A percentile compares a stretch with the other conserved stretches of the same genome.
phyloP scores from a whole-genome alignment of 2,113 vertebrate genomes.

The Megaleporinus macrocephalus region DNA sequence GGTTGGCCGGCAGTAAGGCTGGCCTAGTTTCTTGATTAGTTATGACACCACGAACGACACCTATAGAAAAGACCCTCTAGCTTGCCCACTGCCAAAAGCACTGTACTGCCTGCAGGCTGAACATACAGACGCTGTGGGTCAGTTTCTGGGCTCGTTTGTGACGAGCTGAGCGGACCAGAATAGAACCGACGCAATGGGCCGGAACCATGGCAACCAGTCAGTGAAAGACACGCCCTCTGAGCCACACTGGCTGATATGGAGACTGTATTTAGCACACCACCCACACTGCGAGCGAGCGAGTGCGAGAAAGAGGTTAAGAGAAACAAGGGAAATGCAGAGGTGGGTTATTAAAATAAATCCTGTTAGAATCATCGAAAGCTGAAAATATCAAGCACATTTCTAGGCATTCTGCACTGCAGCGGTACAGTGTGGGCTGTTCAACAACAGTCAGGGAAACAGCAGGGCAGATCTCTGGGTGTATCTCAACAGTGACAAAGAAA shows the following conservation, averaged over 20 bases:
- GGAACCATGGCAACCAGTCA: constrained; percentile 21
- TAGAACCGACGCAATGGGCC: constrained; percentile 26
- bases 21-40: not conserved
- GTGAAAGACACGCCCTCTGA: not conserved
- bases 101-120: not conserved
- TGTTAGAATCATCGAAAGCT: constrained; percentile 18
- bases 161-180: constrained; percentile 28
- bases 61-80: not conserved
- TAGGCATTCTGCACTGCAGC: not conserved
- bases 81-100: not conserved
- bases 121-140: not conserved
- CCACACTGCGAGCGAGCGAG: constrained; percentile 37
- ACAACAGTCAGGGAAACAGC: not conserved
- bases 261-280: constrained; percentile 46
- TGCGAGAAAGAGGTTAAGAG: constrained; percentile 21
- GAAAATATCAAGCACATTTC: constrained; percentile 11
- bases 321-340: constrained; percentile 29
- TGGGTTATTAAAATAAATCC: constrained; percentile 46
- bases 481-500: too few relatives aligned
- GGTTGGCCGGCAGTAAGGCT: not conserved
- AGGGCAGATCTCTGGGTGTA: too few relatives aligned
- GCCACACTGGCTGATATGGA: constrained; percentile 25
- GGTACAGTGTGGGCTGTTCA: constrained; percentile 7
- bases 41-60: not conserved
- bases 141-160: constrained; percentile 6